These are phyloP conservation scores for Papilio xuthus DNA, from an alignment of 1,140 invertebrate species.

Conservation along the genomic window DNA sequence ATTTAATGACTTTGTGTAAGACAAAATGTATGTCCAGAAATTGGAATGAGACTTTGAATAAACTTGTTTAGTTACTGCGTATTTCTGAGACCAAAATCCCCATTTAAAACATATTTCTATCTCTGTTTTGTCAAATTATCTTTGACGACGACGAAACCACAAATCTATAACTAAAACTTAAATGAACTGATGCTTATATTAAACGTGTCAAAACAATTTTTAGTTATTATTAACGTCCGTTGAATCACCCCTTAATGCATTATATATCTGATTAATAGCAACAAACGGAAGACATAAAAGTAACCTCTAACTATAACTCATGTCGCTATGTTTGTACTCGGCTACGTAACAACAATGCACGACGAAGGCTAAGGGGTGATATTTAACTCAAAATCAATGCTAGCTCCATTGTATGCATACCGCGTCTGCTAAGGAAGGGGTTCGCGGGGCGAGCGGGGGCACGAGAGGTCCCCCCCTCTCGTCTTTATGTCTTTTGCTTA, in stretches of 20 bases:
- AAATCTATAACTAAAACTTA: neutral
- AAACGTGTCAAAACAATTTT: constrained; percentile 29
- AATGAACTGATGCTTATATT: neutral
- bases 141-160: too few relatives aligned
- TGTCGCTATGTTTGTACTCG: constrained; percentile 68
- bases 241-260: constrained; percentile 49
- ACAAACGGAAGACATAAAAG: constrained; percentile 54
- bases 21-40: too few relatives aligned
- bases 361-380: constrained; percentile 63
- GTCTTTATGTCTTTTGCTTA: constrained; percentile 71
- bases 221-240: constrained; percentile 40
- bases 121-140: too few relatives aligned
- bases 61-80: too few relatives aligned
- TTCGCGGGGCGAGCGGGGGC: constrained; percentile 46
- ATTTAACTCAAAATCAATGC: constrained; percentile 75
- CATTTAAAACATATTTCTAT: too few relatives aligned
- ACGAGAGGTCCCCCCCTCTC: constrained; percentile 19
- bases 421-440: constrained; percentile 59
- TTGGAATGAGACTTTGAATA: too few relatives aligned
- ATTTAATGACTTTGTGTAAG: too few relatives aligned
- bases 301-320: constrained; percentile 67
- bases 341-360: constrained; percentile 59
- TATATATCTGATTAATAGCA: constrained; percentile 58
- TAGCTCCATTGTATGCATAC: constrained; percentile 70
- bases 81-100: too few relatives aligned